phyloP scores from a whole-genome alignment of 2,113 vertebrate genomes.

The Antigone vipio region DNA sequence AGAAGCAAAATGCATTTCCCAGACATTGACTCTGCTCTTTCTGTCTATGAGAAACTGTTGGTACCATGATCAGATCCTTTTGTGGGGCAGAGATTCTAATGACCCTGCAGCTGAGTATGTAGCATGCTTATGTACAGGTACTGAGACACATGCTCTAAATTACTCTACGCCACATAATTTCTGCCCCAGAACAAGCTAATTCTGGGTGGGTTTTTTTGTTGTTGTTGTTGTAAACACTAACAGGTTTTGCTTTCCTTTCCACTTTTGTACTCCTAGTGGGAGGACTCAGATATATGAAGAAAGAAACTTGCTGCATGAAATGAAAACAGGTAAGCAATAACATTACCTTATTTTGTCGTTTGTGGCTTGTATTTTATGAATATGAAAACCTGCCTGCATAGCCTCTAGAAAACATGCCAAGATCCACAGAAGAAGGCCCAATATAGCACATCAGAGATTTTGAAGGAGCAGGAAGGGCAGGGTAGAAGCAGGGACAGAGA shows the following conservation, averaged over 20 bases:
- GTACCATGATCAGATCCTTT: background rate
- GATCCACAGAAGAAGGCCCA: background rate
- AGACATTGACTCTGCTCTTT: background rate
- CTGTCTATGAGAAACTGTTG: background rate
- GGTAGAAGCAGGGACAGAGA: background rate
- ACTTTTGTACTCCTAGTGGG: background rate
- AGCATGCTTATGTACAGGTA: accelerated
- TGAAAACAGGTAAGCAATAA: background rate
- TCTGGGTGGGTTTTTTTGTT: background rate
- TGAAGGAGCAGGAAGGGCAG: background rate
- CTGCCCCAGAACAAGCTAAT: background rate
- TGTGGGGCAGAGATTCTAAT: background rate
- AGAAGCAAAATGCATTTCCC: background rate
- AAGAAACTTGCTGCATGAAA: background rate
- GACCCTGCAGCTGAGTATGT: background rate
- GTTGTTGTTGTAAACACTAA: background rate
- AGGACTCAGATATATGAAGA: background rate
- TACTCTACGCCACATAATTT: background rate
- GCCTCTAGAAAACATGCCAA: background rate
- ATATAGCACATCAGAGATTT: background rate
- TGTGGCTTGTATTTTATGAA: background rate
- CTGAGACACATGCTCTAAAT: background rate
- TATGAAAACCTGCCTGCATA: background rate
- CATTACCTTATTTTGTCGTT: background rate
- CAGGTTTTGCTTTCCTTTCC: background rate